Percentiles rank a stretch among this genome's conserved stretches.
phyloP scores from a whole-genome alignment of 2,113 vertebrate genomes.

The Galeopterus variegatus region DNA sequence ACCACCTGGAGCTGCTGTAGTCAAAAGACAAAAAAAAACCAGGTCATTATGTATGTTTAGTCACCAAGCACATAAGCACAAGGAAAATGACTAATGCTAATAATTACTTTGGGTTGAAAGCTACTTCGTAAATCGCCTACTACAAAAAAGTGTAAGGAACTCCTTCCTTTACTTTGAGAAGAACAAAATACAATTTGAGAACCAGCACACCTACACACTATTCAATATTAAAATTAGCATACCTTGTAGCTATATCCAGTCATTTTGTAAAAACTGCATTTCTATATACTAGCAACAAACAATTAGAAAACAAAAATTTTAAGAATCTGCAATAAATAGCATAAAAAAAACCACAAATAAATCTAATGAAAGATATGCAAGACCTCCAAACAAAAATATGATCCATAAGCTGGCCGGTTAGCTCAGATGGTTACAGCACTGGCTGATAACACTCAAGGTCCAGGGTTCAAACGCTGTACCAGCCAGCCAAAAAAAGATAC shows the following conservation, averaged over 20 bases:
- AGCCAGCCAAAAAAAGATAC: neutral
- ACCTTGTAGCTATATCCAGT: neutral
- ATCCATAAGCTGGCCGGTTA: no score
- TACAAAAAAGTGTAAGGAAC: neutral
- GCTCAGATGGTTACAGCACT: no score
- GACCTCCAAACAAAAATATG: conserved; percentile 37
- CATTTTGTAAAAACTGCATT: neutral
- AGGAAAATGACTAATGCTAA: neutral
- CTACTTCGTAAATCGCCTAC: neutral
- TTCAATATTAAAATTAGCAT: conserved; percentile 20
- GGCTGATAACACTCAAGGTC: no score
- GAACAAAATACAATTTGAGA: neutral
- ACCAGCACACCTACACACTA: neutral
- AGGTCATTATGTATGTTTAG: neutral
- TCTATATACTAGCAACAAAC: neutral
- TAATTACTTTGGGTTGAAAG: neutral
- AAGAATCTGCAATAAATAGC: neutral
- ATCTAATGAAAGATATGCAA: neutral
- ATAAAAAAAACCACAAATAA: neutral
- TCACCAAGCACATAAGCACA: neutral
- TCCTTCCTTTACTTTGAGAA: neutral
- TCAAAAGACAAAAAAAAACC: conserved; percentile 58
- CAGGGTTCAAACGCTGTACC: no score
- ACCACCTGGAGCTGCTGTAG: conserved; percentile 98
- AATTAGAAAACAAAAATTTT: conserved; percentile 23